Conservation (phyloP, 1,140 invertebrate genomes). For the Lordiphosa mommai region DNA sequence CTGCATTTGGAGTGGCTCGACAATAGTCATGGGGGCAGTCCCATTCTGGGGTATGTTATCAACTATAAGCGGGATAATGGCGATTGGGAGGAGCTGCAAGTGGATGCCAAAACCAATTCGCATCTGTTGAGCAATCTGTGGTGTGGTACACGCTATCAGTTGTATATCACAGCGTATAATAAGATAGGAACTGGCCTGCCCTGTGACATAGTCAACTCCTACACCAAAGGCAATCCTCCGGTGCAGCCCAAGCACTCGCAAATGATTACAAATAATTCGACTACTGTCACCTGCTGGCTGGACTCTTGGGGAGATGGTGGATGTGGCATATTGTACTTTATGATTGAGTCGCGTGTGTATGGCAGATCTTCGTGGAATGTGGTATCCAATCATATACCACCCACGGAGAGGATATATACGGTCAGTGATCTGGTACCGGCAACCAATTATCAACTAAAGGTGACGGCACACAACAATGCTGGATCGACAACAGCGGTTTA, state of each 20-base stretch:
- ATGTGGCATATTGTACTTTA: conserved; percentile 93
- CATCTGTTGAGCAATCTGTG: conserved; percentile 89
- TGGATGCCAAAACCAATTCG: conserved; percentile 88
- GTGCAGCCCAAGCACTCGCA: conserved; percentile 90
- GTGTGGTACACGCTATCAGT: conserved; percentile 92
- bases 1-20: conserved; percentile 86
- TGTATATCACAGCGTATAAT: conserved; percentile 94
- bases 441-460: conserved; percentile 92
- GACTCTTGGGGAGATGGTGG: conserved; percentile 94
- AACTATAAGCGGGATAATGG: conserved; percentile 93
- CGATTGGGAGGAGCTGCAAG: conserved; percentile 92
- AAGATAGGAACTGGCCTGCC: conserved; percentile 92
- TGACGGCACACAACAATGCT: conserved; percentile 95
- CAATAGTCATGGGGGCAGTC: conserved; percentile 86
- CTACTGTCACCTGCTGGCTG: conserved; percentile 92
- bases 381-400: conserved; percentile 88
- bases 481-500: conserved; percentile 93
- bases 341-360: conserved; percentile 85
- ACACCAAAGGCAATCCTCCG: conserved; percentile 90
- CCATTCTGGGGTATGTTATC: conserved; percentile 89
- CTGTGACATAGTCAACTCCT: conserved; percentile 91
- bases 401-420: conserved; percentile 88
- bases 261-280: conserved; percentile 92
- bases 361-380: conserved; percentile 84
- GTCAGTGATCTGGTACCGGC: conserved; percentile 89